Evolutionary conservation across 2,888 invertebrate genomes (phyloP), one percentile per base, ranked within the genome.

Genomic region (Phytoseiulus persimilis): DNA sequence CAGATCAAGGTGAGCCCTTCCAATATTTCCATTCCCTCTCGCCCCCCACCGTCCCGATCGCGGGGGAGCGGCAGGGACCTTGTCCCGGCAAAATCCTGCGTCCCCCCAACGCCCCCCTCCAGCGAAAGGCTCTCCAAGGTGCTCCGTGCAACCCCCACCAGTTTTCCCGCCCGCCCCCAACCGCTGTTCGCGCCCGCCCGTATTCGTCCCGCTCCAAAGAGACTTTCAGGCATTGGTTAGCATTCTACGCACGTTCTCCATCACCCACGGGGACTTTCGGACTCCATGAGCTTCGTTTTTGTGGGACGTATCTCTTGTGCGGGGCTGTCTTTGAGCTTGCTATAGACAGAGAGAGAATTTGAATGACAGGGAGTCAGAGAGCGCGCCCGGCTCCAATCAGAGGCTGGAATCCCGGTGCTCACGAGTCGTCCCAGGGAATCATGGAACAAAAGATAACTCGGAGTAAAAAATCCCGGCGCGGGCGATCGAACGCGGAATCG

Each of bases 241-340:
- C 65, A 65, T 65, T 65, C 65, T 65, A 65, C 65, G 65, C 65
- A 65, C 65, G 65, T 65, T 65, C 65, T 65, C 65, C 65, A 65
- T 65, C 65, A 65, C 65, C 65, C 65, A 65, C 5, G 65, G 65
- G 65, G 65, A 65, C 65, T 14, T 65, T 65, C 65, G 65, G 65
- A 65, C 65, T 65, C 18, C 65, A 65, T 65, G 65, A 65, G 65
- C 65, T 65, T 23, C 65, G 65, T 65, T 65, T 65, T 65, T 65
- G 65, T 14, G 65, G 65, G 28, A 23, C 65, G 65, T 65, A 65
- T 65, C 65, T 65, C 65, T 65, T 28, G 28, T 65, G 23, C 28
- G 65, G 5, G 65, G 28, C 23, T 65, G 65, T 65, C 23, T 65
- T 6, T 23, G 65, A 28, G 11, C 65, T 23, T 6, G 65, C 2